Evolutionary conservation across 2,113 vertebrate genomes (phyloP).

Genomic region (Pollimyrus isidori): DNA sequence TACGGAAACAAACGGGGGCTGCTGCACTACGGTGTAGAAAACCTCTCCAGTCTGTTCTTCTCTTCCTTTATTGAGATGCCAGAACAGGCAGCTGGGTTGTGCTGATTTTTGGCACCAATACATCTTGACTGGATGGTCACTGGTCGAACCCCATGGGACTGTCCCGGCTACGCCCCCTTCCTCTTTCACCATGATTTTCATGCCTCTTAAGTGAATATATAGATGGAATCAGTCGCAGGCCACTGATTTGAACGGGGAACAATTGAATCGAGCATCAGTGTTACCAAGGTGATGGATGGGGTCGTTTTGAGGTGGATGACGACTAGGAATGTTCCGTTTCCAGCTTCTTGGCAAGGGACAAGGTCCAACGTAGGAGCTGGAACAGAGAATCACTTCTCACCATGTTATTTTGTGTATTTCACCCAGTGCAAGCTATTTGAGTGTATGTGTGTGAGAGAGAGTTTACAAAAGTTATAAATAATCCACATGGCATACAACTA

Average conservation of each 20-base stretch:
- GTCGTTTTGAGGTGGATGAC: neutral
- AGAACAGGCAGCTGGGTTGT: neutral
- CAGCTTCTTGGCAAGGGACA: neutral
- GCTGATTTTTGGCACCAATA: neutral
- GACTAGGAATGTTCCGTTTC: neutral
- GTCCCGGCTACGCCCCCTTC: neutral
- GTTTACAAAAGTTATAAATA: neutral
- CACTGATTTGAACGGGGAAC: neutral
- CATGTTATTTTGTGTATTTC: neutral
- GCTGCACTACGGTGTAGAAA: neutral
- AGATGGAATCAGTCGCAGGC: constrained; percentile 6
- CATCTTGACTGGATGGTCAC: neutral
- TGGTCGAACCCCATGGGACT: neutral
- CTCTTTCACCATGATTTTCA: neutral
- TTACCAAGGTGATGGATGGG: constrained; percentile 10
- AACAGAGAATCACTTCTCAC: neutral
- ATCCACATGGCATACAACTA: neutral
- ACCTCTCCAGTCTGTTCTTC: neutral
- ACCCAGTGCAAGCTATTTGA: neutral
- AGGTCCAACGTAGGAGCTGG: neutral
- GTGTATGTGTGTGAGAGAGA: neutral
- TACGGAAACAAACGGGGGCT: neutral
- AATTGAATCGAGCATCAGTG: constrained; percentile 1
- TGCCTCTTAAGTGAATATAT: neutral
- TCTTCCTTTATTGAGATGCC: neutral